Conservation (phyloP, 2,113 vertebrate genomes). For the Eclectus roratus region DNA sequence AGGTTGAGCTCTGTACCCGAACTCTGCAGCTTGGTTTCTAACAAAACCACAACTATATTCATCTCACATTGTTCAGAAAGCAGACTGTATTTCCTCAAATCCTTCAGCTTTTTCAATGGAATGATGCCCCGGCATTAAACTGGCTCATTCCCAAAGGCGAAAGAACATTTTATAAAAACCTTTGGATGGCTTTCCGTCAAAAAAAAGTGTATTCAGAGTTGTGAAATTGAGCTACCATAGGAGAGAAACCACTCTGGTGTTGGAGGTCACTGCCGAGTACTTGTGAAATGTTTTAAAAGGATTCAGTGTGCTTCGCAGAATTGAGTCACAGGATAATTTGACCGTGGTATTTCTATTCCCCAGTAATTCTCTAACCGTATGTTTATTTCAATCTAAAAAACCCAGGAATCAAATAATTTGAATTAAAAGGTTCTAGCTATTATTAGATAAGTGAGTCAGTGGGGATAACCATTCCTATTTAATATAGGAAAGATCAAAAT, state of each 20-base stretch:
- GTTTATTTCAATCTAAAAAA: slow-evolving; percentile 34
- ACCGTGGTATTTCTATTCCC: background rate
- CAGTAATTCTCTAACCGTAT: background rate
- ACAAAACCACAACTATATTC: background rate
- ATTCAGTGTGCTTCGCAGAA: background rate
- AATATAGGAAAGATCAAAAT: slow-evolving; percentile 25
- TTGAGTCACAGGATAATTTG: slow-evolving; percentile 29
- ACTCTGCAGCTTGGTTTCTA: background rate
- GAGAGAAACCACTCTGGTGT: slow-evolving; percentile 22
- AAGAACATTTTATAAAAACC: slow-evolving; percentile 15
- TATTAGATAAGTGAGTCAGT: slow-evolving; percentile 26
- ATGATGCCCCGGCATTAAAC: slow-evolving; percentile 20
- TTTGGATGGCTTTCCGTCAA: background rate
- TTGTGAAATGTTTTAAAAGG: slow-evolving; percentile 27
- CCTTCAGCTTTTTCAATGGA: background rate
- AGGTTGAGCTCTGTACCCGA: background rate
- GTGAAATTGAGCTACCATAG: slow-evolving; percentile 32
- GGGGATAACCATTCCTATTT: slow-evolving; percentile 18
- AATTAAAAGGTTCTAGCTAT: slow-evolving; percentile 37
- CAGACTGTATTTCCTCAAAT: slow-evolving; percentile 36
- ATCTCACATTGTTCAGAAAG: background rate
- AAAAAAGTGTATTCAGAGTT: background rate
- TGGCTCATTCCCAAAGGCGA: slow-evolving; percentile 36
- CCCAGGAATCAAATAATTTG: slow-evolving; percentile 8
- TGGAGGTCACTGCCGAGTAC: background rate